Evolutionary conservation across 2,888 invertebrate species (phyloP).

Genomic region (Acleris literana): DNA sequence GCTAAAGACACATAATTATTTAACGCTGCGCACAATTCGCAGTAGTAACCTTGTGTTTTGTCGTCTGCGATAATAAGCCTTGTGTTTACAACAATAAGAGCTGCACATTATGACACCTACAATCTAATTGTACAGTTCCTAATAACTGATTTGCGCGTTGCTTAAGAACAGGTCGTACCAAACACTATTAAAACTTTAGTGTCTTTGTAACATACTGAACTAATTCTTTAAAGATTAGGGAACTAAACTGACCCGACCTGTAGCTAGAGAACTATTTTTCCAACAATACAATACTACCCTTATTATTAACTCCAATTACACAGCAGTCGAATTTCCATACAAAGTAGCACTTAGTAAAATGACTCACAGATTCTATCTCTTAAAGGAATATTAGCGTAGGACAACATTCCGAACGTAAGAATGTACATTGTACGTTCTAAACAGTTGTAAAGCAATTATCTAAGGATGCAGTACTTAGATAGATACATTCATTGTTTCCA

Average conservation of each 20-base stretch:
- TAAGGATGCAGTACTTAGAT: background rate
- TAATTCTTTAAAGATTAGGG: background rate
- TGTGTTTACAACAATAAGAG: slow-evolving; percentile 7
- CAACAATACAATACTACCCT: background rate
- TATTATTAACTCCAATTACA: slow-evolving; percentile 5
- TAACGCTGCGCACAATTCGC: slow-evolving; percentile 47
- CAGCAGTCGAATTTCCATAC: slow-evolving; percentile 19
- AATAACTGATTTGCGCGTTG: background rate
- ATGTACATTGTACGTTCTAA: slow-evolving; percentile 37
- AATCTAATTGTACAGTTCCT: background rate
- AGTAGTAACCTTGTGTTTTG: slow-evolving; percentile 25
- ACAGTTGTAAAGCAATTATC: slow-evolving; percentile 37
- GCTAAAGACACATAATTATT: slow-evolving; percentile 46
- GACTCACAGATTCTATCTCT: slow-evolving; percentile 40
- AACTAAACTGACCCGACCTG: no score
- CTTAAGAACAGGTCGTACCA: background rate
- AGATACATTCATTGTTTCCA: background rate
- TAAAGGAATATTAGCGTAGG: slow-evolving; percentile 45
- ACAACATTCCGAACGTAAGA: slow-evolving; percentile 47
- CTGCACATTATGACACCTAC: slow-evolving; percentile 2
- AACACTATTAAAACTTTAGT: background rate
- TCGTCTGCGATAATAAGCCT: slow-evolving; percentile 17
- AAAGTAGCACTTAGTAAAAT: slow-evolving; percentile 29
- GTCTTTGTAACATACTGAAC: background rate
- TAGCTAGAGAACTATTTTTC: no score